These are phyloP conservation scores for Drosophila pseudotalamancana DNA, from an alignment of 2,888 invertebrate species.

Conservation along the genomic window DNA sequence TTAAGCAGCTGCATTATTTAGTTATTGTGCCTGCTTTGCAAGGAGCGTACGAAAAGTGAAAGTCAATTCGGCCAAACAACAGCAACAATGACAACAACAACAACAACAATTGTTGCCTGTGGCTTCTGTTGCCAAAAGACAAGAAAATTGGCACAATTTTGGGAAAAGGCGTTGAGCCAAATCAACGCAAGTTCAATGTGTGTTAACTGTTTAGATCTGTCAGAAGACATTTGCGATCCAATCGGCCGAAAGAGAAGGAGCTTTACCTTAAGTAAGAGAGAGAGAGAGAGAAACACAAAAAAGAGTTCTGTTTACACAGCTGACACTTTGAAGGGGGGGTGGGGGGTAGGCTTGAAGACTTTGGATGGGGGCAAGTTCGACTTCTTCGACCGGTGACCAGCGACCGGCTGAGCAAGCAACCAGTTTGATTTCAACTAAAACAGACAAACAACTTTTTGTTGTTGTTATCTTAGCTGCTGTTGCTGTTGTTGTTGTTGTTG, in stretches of 20 bases:
- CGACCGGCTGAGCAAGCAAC: slow-evolving; percentile 57
- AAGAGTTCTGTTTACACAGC: slow-evolving; percentile 71
- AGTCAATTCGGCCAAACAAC: slow-evolving; percentile 28
- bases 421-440: slow-evolving; percentile 77
- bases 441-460: slow-evolving; percentile 74
- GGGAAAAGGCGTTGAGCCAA: slow-evolving; percentile 66
- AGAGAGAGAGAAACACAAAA: slow-evolving; percentile 4
- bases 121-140: slow-evolving; percentile 43
- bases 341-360: background rate
- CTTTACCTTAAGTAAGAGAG: slow-evolving; percentile 5
- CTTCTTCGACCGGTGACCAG: slow-evolving; percentile 55
- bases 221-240: slow-evolving; percentile 29
- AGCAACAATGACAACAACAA: slow-evolving; percentile 3
- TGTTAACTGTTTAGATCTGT: slow-evolving; percentile 30
- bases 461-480: slow-evolving; percentile 37
- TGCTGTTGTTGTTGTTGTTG: slow-evolving; percentile 18
- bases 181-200: slow-evolving; percentile 58
- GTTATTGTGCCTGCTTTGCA: slow-evolving; percentile 14
- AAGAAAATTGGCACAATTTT: slow-evolving; percentile 74
- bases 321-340: slow-evolving; percentile 60
- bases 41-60: slow-evolving; percentile 47
- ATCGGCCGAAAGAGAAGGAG: background rate
- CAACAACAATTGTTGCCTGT: slow-evolving; percentile 36
- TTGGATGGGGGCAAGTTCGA: slow-evolving; percentile 44
- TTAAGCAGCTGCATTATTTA: slow-evolving; percentile 8